Evolutionary conservation across 2,888 invertebrate species (phyloP).

Genomic region (Lacanobia wlatinum): DNA sequence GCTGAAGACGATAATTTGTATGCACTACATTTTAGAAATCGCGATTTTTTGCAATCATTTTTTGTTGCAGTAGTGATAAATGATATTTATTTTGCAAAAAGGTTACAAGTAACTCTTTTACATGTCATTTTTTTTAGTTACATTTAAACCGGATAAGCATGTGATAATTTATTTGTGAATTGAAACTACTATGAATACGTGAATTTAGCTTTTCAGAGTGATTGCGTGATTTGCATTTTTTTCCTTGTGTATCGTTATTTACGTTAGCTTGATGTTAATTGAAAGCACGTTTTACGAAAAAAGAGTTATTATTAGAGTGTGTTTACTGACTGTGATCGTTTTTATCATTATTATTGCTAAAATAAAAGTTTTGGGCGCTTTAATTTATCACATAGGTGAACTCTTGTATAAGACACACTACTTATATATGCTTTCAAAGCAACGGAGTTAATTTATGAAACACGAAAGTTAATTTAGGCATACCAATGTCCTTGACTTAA

Average conservation of each 20-base stretch:
- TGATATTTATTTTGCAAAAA: no score
- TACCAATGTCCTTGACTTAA: not conserved
- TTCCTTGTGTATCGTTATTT: not conserved
- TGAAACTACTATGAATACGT: not conserved
- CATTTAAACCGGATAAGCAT: slow-evolving; percentile 11
- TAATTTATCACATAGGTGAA: not conserved
- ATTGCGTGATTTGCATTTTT: not conserved
- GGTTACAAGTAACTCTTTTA: no score
- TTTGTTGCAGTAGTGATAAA: not conserved
- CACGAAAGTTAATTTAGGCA: not conserved
- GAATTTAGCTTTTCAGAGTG: slow-evolving; percentile 4
- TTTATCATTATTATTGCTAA: not conserved
- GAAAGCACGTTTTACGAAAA: not conserved
- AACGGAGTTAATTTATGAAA: not conserved
- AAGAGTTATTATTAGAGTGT: no score
- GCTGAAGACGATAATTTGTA: slow-evolving; percentile 23
- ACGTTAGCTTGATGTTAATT: not conserved
- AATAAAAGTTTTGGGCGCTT: not conserved
- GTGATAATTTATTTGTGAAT: slow-evolving; percentile 28
- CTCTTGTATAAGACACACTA: not conserved
- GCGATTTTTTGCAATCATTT: not conserved
- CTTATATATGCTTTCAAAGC: no score
- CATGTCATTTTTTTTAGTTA: no score
- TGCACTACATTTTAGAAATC: not conserved
- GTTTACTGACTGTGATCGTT: not conserved